Conservation (phyloP, 2,888 invertebrate genomes). For the Baccha elongata region DNA sequence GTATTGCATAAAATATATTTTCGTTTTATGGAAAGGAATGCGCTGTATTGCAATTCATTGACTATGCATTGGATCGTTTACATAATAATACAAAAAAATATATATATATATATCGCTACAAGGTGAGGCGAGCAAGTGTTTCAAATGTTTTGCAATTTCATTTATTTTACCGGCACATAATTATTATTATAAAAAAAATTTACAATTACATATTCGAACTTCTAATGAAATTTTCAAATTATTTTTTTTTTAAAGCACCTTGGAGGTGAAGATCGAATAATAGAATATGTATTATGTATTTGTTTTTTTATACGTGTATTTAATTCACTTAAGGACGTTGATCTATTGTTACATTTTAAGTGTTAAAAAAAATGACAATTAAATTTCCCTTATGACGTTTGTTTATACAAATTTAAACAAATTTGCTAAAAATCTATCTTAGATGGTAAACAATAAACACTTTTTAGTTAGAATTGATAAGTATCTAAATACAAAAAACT, state of each 20-base stretch:
- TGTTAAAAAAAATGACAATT: too few species aligned
- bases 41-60: conserved; percentile 22
- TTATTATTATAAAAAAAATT: not conserved
- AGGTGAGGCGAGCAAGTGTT: conserved; percentile 2
- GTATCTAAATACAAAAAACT: too few species aligned
- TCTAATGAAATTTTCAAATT: too few species aligned
- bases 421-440: too few species aligned
- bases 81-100: not conserved
- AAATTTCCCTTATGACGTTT: too few species aligned
- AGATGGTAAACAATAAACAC: too few species aligned
- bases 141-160: not conserved
- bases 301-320: not conserved
- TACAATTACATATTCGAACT: too few species aligned
- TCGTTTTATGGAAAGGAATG: conserved; percentile 39
- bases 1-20: conserved; percentile 25
- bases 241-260: not conserved
- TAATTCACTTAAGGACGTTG: not conserved
- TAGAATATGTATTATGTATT: too few species aligned
- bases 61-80: conserved; percentile 22
- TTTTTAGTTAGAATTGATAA: too few species aligned
- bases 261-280: not conserved
- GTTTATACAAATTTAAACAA: too few species aligned
- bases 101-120: not conserved
- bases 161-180: conserved; percentile 2
- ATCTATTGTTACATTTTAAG: not conserved